These are phyloP conservation scores for Venustaconcha ellipsiformis DNA, from an alignment of 1,140 invertebrate genomes.

Conservation along the genomic window DNA sequence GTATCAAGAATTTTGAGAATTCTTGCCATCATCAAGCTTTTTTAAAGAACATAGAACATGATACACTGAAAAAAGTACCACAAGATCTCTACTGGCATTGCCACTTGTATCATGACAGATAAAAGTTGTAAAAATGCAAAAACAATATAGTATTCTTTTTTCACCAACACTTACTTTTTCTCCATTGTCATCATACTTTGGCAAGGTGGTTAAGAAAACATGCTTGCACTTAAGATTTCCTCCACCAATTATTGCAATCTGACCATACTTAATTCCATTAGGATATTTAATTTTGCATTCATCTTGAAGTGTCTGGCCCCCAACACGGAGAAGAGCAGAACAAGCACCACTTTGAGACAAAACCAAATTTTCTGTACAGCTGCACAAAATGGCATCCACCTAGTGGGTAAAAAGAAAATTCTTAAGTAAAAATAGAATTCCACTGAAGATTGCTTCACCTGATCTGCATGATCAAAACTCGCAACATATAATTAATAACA, in stretches of 20 bases:
- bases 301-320: conserved; percentile 33
- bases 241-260: conserved; percentile 38
- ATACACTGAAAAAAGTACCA: too few species aligned
- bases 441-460: too few species aligned
- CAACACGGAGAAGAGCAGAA: conserved; percentile 29
- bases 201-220: conserved; percentile 36
- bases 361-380: conserved; percentile 32
- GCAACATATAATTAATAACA: too few species aligned
- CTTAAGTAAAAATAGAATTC: too few species aligned
- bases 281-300: conserved; percentile 35
- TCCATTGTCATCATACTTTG: conserved; percentile 19
- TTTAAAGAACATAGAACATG: too few species aligned
- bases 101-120: too few species aligned
- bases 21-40: too few species aligned
- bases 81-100: too few species aligned
- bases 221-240: conserved; percentile 43
- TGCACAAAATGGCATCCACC: conserved; percentile 48
- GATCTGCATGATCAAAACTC: too few species aligned
- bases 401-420: conserved; percentile 1
- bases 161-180: conserved; percentile 1
- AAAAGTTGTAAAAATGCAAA: too few species aligned
- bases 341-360: conserved; percentile 40
- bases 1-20: too few species aligned
- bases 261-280: conserved; percentile 39
- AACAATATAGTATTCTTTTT: too few species aligned